These are phyloP conservation scores for Acronicta aceris DNA, from an alignment of 2,888 invertebrate species.

Conservation along the genomic window DNA sequence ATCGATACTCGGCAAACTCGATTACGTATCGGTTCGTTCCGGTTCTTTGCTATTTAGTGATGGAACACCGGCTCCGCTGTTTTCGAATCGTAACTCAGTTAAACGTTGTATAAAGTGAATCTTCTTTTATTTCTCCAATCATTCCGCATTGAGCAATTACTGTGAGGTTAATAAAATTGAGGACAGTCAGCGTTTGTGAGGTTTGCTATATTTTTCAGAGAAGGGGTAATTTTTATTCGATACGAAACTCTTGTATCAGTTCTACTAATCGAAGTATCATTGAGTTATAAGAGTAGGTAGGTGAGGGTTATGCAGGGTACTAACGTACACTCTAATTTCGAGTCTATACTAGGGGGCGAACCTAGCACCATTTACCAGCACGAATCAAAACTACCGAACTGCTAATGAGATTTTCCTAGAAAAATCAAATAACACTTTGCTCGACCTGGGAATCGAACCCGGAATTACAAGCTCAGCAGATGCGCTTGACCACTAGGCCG, in stretches of 20 bases:
- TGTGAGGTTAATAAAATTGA: constrained; percentile 59
- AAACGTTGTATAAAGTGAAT: constrained; percentile 59
- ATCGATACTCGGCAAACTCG: constrained; percentile 62
- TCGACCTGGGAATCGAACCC: too few species aligned
- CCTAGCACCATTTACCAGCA: too few species aligned
- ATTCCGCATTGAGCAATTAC: constrained; percentile 54
- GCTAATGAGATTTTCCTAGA: too few species aligned
- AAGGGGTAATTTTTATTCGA: constrained; percentile 11
- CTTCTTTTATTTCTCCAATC: constrained; percentile 64
- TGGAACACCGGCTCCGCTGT: constrained; percentile 59
- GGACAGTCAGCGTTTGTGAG: constrained; percentile 43
- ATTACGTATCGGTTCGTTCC: constrained; percentile 63
- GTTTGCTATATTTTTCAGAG: constrained; percentile 41
- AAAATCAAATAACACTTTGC: too few species aligned
- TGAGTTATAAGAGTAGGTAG: too few species aligned
- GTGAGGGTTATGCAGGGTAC: too few species aligned
- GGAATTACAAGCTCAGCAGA: too few species aligned
- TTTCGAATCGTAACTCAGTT: constrained; percentile 68
- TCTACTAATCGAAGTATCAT: not conserved
- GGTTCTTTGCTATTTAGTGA: constrained; percentile 61
- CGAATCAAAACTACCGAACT: too few species aligned
- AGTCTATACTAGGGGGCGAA: too few species aligned
- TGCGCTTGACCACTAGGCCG: too few species aligned
- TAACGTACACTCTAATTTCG: too few species aligned
- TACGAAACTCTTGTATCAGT: not conserved